Conservation (phyloP, 2,797 vertebrate genomes). For the Tenualosa thibaudeaui region DNA sequence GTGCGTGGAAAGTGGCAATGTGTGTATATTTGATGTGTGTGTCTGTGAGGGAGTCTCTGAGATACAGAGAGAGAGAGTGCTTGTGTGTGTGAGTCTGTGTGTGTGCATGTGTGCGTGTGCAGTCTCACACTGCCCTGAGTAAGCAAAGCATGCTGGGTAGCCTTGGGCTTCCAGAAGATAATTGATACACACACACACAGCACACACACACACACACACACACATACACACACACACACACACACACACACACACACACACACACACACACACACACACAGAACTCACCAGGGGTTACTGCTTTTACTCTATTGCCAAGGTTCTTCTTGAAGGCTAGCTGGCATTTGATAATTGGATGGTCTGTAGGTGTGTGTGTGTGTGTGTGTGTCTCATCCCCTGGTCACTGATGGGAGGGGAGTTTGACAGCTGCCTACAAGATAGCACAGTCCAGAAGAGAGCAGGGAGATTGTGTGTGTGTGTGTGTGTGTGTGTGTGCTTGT, state of each 20-base stretch:
- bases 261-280: slow-evolving; percentile 6
- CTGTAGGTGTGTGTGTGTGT: slow-evolving; percentile 32
- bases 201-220: slow-evolving; percentile 13
- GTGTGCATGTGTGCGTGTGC: slow-evolving; percentile 32
- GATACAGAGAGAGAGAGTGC: slow-evolving; percentile 15
- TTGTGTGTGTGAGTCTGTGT: slow-evolving; percentile 31
- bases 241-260: background rate
- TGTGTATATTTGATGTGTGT: slow-evolving; percentile 31
- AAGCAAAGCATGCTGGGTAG: slow-evolving; percentile 47
- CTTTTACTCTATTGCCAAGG: slow-evolving; percentile 51
- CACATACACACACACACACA: background rate
- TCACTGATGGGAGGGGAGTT: slow-evolving; percentile 33
- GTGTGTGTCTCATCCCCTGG: slow-evolving; percentile 46
- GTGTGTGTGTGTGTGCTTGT: slow-evolving; percentile 5
- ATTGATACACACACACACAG: slow-evolving; percentile 58
- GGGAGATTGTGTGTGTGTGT: slow-evolving; percentile 5
- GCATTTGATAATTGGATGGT: slow-evolving; percentile 71
- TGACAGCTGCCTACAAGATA: slow-evolving; percentile 66
- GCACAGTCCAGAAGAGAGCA: slow-evolving; percentile 42
- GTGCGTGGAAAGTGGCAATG: too few species aligned
- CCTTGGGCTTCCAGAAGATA: slow-evolving; percentile 61
- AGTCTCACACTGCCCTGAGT: slow-evolving; percentile 27
- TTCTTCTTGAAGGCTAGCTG: slow-evolving; percentile 56
- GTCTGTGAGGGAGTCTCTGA: slow-evolving; percentile 7
- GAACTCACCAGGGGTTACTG: slow-evolving; percentile 51